Evolutionary conservation across 2,113 vertebrate genomes (phyloP).

Genomic region (Lepidothrix coronata): DNA sequence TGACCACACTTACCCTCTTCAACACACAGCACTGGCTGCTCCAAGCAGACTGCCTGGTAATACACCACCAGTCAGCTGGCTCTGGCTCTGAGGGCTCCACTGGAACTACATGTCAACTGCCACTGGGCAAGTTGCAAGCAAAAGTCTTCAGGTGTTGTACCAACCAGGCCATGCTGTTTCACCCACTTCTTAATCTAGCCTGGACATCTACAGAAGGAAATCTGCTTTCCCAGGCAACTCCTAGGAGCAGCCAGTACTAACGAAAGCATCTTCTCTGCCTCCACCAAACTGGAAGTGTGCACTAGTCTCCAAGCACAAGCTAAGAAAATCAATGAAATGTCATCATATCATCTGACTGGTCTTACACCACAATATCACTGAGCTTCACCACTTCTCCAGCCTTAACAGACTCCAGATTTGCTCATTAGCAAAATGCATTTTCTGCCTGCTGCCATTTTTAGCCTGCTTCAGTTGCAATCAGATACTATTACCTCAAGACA

Average conservation of each 20-base stretch:
- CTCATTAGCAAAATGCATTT: not conserved
- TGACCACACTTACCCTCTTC: not conserved
- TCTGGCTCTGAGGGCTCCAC: not conserved
- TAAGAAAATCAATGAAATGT: not conserved
- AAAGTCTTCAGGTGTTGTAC: not conserved
- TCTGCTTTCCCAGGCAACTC: not conserved
- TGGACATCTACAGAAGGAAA: not conserved
- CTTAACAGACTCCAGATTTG: not conserved
- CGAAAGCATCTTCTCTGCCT: not conserved
- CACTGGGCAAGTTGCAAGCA: not conserved
- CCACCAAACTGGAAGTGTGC: fast-evolving
- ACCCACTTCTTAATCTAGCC: not conserved
- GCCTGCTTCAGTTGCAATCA: not conserved
- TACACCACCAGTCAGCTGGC: not conserved
- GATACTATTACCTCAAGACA: not conserved
- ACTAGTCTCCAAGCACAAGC: not conserved
- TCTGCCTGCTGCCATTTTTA: not conserved
- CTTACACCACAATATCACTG: not conserved
- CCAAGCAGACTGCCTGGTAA: not conserved
- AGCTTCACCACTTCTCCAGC: not conserved
- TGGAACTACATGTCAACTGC: not conserved
- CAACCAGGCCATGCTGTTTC: not conserved
- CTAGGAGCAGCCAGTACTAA: not conserved
- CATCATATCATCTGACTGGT: not conserved
- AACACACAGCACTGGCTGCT: not conserved